Evolutionary conservation across 92 coral and sea anemone genomes (phyloP).

Genomic region (Diadumene lineata): DNA sequence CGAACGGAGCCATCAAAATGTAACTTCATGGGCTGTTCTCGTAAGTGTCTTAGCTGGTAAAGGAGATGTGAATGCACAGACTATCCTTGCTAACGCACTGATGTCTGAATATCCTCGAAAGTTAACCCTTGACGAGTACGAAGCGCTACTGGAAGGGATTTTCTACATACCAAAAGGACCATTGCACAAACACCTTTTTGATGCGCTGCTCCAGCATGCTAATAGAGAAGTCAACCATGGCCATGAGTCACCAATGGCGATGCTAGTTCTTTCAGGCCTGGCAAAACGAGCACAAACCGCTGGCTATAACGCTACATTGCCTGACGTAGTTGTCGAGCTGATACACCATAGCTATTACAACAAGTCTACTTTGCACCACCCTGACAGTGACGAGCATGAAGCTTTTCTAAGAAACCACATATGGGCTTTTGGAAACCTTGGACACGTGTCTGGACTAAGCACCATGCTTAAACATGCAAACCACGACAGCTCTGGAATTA

Average conservation of each 20-base stretch:
- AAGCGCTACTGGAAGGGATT: constrained; percentile 56
- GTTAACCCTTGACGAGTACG: constrained; percentile 66
- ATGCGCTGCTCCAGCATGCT: constrained; percentile 57
- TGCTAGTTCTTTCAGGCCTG: constrained; percentile 75
- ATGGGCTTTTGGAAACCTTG: constrained; percentile 93
- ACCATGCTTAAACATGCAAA: constrained; percentile 66
- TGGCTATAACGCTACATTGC: constrained; percentile 69
- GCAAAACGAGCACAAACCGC: constrained; percentile 56
- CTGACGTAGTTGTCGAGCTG: constrained; percentile 54
- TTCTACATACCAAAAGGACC: constrained; percentile 83
- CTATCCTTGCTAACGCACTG: constrained; percentile 59
- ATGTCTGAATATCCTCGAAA: constrained; percentile 52
- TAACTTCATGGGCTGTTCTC: constrained; percentile 80
- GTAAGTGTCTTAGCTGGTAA: constrained; percentile 64
- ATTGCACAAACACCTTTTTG: constrained; percentile 49
- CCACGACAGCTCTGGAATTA: constrained; percentile 80
- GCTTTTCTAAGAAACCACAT: constrained; percentile 72
- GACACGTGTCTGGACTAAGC: constrained; percentile 62
- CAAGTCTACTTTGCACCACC: constrained; percentile 58
- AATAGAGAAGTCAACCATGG: constrained; percentile 33
- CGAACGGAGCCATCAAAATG: constrained; percentile 63
- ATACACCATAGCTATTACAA: constrained; percentile 69
- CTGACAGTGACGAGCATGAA: constrained; percentile 66
- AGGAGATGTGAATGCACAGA: constrained; percentile 62
- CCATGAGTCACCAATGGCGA: constrained; percentile 61